A percentile compares a stretch with the other conserved stretches of the same genome.
Evolutionary conservation across 2,888 invertebrate species (phyloP).

Genomic region (Agrochola circellaris): DNA sequence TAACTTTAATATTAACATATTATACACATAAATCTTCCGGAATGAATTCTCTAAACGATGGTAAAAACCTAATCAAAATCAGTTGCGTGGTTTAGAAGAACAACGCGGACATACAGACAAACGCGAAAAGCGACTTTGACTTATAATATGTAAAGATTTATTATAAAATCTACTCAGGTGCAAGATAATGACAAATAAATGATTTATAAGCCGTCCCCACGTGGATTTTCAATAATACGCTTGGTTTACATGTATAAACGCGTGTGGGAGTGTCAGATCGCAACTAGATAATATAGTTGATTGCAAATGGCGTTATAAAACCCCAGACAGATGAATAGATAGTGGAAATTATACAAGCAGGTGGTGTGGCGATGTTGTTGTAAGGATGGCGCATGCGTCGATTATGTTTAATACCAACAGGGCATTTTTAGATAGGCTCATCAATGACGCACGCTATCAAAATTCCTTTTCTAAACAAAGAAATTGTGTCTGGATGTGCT

Average conservation of each 20-base stretch:
- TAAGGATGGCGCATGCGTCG: constrained; percentile 22
- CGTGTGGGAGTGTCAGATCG: constrained; percentile 55
- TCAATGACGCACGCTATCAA: not conserved
- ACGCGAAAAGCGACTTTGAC: not conserved
- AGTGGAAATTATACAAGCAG: constrained; percentile 55
- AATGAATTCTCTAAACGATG: not conserved
- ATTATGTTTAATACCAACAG: constrained; percentile 3
- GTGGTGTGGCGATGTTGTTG: not conserved
- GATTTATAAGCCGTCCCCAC: constrained; percentile 56
- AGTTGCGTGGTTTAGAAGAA: not conserved
- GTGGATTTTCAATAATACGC: constrained; percentile 46
- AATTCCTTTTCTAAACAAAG: not conserved
- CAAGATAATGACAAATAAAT: constrained; percentile 55
- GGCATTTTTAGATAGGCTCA: not conserved
- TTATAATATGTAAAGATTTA: too few relatives aligned
- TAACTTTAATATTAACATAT: too few relatives aligned
- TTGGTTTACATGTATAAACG: constrained; percentile 39
- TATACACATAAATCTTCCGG: not conserved
- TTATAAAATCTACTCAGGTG: constrained; percentile 54
- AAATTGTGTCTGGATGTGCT: not conserved
- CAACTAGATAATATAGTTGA: constrained; percentile 48
- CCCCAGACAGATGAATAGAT: constrained; percentile 59
- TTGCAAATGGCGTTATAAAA: constrained; percentile 60
- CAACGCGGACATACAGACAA: not conserved
- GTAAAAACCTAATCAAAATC: not conserved